These are phyloP conservation scores for Vireo altiloquus DNA, from an alignment of 2,113 vertebrate species.

Conservation along the genomic window DNA sequence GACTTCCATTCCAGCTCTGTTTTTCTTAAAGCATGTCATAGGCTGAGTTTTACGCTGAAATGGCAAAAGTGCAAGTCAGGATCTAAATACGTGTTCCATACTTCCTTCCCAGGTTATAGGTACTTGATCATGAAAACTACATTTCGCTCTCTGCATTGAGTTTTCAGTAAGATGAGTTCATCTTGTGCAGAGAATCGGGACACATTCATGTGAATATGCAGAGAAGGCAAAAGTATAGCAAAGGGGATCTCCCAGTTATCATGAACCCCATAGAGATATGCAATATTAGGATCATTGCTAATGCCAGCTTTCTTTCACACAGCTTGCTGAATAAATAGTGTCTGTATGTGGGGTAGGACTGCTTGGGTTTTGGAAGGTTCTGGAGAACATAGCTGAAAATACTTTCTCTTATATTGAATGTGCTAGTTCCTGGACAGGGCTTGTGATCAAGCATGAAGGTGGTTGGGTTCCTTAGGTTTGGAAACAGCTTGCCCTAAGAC, in stretches of 20 bases:
- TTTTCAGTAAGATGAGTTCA: neutral
- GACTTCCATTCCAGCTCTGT: neutral
- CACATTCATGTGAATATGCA: neutral
- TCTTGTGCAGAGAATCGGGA: neutral
- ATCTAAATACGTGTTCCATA: neutral
- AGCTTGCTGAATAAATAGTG: neutral
- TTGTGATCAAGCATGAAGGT: neutral
- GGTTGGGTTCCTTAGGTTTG: neutral
- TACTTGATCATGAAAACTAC: neutral
- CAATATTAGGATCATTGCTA: neutral
- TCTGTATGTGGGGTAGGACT: neutral
- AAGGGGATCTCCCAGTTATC: accelerated
- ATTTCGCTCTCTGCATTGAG: neutral
- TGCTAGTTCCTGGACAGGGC: neutral
- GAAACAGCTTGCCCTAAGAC: neutral
- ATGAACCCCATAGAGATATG: neutral
- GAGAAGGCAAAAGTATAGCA: neutral
- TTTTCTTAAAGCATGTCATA: neutral
- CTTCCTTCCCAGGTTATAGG: neutral
- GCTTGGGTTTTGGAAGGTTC: neutral
- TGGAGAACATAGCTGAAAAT: accelerated
- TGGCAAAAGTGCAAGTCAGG: neutral
- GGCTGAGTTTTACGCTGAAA: neutral
- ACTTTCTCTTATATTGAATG: neutral
- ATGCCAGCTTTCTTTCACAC: neutral